These are phyloP conservation scores for Bradypodion ventrale DNA, from an alignment of 2,797 vertebrate species.

Conservation along the genomic window DNA sequence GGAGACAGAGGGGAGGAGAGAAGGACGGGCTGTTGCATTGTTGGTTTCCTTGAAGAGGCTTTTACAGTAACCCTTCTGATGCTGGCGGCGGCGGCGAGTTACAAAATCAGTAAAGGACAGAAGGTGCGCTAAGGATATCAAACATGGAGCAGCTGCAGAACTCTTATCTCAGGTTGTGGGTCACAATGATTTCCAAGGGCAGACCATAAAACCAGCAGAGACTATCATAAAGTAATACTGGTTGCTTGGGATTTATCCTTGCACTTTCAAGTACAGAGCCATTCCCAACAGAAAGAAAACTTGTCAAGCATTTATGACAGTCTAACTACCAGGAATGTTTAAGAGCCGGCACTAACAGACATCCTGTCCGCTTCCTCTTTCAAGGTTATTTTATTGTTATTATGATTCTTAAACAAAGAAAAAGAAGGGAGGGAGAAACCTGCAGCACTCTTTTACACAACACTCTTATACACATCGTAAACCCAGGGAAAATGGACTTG, in stretches of 20 bases:
- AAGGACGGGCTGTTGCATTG: constrained; percentile 48
- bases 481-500: accelerated
- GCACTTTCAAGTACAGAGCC: not conserved
- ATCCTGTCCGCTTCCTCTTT: constrained; percentile 72
- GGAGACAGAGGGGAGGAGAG: constrained; percentile 57
- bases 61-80: constrained; percentile 62
- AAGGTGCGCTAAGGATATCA: accelerated
- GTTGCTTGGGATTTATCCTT: not conserved
- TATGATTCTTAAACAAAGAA: constrained; percentile 16
- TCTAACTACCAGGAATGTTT: constrained; percentile 24
- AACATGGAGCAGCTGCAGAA: not conserved
- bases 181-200: not conserved
- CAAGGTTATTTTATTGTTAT: constrained; percentile 26
- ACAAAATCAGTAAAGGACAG: not conserved
- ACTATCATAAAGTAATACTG: not conserved
- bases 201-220: not conserved
- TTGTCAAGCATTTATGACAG: not conserved
- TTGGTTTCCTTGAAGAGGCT: constrained; percentile 64
- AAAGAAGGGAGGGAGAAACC: not conserved
- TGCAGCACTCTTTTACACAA: not conserved
- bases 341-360: constrained; percentile 57
- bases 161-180: too few species aligned
- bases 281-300: not conserved
- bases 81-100: constrained; percentile 17
- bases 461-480: constrained; percentile 27